phyloP scores from a whole-genome alignment of 2,113 vertebrate genomes.

The Hystrix cristata region DNA sequence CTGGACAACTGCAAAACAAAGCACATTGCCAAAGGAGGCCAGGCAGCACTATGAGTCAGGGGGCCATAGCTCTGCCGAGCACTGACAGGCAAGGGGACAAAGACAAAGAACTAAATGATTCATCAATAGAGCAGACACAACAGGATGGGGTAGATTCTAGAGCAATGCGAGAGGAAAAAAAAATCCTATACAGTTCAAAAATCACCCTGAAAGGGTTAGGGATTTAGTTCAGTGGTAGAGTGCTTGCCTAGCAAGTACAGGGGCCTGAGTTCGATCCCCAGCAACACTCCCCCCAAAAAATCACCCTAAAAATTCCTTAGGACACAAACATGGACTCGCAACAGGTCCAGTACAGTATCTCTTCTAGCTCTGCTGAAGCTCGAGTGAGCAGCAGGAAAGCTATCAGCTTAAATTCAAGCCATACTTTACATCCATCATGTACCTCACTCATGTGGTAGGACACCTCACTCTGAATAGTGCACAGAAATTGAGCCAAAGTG shows the following conservation, averaged over 20 bases:
- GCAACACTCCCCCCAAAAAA: too few species aligned
- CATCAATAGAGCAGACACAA: not conserved
- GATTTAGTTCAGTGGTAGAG: too few species aligned
- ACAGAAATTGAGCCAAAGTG: not conserved
- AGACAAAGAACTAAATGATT: not conserved
- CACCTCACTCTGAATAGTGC: not conserved
- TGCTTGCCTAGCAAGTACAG: too few species aligned
- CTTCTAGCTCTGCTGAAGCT: not conserved
- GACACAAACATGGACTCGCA: not conserved
- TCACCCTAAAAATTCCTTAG: not conserved
- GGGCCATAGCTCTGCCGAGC: not conserved
- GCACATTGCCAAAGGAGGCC: not conserved
- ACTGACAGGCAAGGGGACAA: not conserved
- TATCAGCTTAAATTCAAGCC: not conserved
- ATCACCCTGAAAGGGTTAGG: too few species aligned
- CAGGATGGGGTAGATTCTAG: not conserved
- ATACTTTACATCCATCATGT: rapidly evolving
- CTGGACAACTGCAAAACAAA: not conserved
- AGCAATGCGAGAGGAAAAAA: not conserved
- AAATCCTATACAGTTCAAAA: not conserved
- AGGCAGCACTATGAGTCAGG: not conserved
- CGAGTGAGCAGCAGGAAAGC: not conserved
- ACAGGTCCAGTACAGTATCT: not conserved
- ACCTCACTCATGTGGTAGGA: not conserved
- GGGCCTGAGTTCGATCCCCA: too few species aligned